phyloP scores from a whole-genome alignment of 2,113 vertebrate genomes.

The Nannobrachium achirus region DNA sequence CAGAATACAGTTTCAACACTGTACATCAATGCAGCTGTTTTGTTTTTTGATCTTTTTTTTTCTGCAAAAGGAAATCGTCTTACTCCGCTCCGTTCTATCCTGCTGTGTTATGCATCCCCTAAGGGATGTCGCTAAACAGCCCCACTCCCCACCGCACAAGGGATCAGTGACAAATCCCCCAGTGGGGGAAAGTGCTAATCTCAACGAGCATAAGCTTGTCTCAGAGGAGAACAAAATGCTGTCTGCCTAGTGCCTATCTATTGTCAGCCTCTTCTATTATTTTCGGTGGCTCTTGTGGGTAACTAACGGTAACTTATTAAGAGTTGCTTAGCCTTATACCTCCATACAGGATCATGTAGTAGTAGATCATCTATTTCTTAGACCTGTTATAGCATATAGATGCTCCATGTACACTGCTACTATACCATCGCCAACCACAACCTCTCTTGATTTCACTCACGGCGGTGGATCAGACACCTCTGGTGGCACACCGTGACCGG shows the following conservation, averaged over 20 bases:
- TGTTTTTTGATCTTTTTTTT: slow-evolving; percentile 42
- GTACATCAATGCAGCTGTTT: not conserved
- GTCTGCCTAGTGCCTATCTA: not conserved
- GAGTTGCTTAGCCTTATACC: not conserved
- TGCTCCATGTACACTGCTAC: too few relatives aligned
- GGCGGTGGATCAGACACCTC: slow-evolving; percentile 6
- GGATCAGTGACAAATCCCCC: slow-evolving; percentile 69
- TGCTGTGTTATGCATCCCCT: slow-evolving; percentile 43
- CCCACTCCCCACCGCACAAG: slow-evolving; percentile 47
- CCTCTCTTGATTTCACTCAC: not conserved
- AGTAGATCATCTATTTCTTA: too few relatives aligned
- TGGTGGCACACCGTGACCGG: too few relatives aligned
- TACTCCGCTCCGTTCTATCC: slow-evolving; percentile 50
- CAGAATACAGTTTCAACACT: too few relatives aligned
- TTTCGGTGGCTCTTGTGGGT: slow-evolving; percentile 24
- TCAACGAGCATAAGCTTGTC: slow-evolving; percentile 51
- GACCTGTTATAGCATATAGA: too few relatives aligned
- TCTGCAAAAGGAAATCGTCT: slow-evolving; percentile 30
- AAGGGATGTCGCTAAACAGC: slow-evolving; percentile 63
- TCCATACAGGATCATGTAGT: slow-evolving; percentile 7
- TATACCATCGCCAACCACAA: too few relatives aligned
- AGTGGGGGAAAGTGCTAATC: slow-evolving; percentile 63
- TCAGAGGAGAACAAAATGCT: slow-evolving; percentile 51
- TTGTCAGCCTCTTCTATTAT: slow-evolving; percentile 12
- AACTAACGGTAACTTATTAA: slow-evolving; percentile 21